These are phyloP conservation scores for Limenitis camilla DNA, from an alignment of 2,888 invertebrate genomes.

Conservation along the genomic window DNA sequence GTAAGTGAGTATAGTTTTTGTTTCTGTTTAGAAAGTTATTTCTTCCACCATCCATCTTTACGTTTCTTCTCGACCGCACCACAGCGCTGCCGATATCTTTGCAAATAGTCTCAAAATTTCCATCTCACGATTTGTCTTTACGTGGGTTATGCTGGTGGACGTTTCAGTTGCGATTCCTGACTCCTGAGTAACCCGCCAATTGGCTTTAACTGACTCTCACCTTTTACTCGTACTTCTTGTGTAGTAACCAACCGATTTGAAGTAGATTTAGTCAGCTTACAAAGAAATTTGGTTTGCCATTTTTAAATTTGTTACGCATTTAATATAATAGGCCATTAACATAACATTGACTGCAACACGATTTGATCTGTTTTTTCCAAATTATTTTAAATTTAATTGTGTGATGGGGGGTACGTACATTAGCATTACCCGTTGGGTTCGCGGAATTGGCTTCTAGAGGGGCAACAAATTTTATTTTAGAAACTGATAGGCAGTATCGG, in stretches of 20 bases:
- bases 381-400: background rate
- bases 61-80: slow-evolving; percentile 35
- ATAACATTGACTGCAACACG: background rate
- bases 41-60: slow-evolving; percentile 12
- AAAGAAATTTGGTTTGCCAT: slow-evolving; percentile 6
- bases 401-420: slow-evolving; percentile 12
- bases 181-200: slow-evolving; percentile 6
- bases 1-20: background rate
- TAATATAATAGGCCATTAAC: background rate
- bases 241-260: background rate
- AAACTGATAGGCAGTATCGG: background rate
- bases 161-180: slow-evolving; percentile 23
- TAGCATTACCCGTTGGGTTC: slow-evolving; percentile 17
- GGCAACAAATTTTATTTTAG: background rate
- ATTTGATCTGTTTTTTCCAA: slow-evolving; percentile 6
- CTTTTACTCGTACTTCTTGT: slow-evolving; percentile 3
- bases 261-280: slow-evolving; percentile 5
- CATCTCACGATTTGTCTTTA: slow-evolving; percentile 18
- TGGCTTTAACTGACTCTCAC: slow-evolving; percentile 17
- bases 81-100: slow-evolving; percentile 43
- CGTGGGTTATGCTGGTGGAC: slow-evolving; percentile 44
- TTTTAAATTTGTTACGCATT: slow-evolving; percentile 7
- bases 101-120: slow-evolving; percentile 18
- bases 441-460: slow-evolving; percentile 9
- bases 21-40: slow-evolving; percentile 15